These are phyloP conservation scores for Subacronicta megacephala DNA, from an alignment of 2,888 invertebrate species.

Conservation along the genomic window DNA sequence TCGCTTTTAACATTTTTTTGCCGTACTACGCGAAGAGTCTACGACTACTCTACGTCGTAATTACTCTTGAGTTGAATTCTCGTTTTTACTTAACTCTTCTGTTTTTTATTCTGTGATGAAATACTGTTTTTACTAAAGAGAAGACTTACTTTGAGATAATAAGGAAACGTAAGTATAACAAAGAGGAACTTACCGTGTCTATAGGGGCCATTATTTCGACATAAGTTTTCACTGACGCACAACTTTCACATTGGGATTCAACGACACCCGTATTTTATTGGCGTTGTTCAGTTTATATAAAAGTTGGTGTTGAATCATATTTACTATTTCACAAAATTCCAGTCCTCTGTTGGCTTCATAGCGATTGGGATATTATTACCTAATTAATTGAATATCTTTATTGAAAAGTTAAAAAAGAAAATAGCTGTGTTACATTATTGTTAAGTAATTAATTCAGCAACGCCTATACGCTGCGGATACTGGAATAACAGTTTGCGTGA, in stretches of 20 bases:
- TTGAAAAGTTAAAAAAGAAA: no score
- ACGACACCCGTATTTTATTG: constrained; percentile 64
- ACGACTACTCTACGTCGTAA: constrained; percentile 51
- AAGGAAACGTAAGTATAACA: constrained; percentile 29
- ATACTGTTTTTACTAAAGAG: constrained; percentile 20
- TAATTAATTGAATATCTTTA: no score
- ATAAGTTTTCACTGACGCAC: constrained; percentile 34
- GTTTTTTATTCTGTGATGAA: constrained; percentile 33
- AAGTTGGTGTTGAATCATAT: constrained; percentile 74
- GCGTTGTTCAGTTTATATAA: constrained; percentile 70
- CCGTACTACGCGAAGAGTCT: constrained; percentile 48
- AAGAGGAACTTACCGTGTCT: constrained; percentile 20
- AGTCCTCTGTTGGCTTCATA: no score
- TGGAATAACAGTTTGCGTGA: no score
- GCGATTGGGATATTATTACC: no score
- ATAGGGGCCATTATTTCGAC: constrained; percentile 20
- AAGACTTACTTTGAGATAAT: constrained; percentile 32
- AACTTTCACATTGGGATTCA: constrained; percentile 51
- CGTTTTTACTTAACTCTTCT: constrained; percentile 41
- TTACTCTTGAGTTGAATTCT: constrained; percentile 50
- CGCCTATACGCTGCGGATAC: no score
- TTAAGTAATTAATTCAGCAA: no score
- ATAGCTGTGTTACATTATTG: no score
- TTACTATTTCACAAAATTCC: constrained; percentile 68
- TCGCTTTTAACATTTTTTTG: constrained; percentile 42